Percentiles rank a stretch among this genome's conserved stretches.
Evolutionary conservation across 2,797 vertebrate genomes (phyloP).

Genomic region (Myripristis jacobus): DNA sequence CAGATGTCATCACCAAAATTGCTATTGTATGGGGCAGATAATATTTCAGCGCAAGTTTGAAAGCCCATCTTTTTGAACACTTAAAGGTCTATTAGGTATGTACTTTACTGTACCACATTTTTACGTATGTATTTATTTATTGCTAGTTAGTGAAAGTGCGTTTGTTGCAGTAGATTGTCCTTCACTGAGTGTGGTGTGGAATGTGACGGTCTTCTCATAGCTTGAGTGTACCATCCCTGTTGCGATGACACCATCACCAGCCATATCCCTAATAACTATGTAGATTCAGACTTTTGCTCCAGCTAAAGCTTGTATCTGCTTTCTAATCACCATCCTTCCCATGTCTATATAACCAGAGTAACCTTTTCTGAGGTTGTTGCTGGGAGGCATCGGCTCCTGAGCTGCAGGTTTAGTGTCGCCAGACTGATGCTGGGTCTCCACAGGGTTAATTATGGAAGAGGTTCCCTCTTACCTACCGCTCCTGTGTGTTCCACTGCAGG

Average conservation of each 20-base stretch:
- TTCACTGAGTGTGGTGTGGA: slow-evolving; percentile 45
- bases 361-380: slow-evolving; percentile 20
- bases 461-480: slow-evolving; percentile 28
- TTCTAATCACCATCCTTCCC: slow-evolving; percentile 42
- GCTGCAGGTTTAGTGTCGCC: slow-evolving; percentile 19
- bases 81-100: slow-evolving; percentile 10
- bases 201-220: slow-evolving; percentile 40
- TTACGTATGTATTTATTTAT: slow-evolving; percentile 33
- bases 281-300: slow-evolving; percentile 27
- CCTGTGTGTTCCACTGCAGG: slow-evolving; percentile 28
- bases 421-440: slow-evolving; percentile 21
- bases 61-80: slow-evolving; percentile 21
- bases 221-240: slow-evolving; percentile 24
- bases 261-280: slow-evolving; percentile 35
- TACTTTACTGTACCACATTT: slow-evolving; percentile 16
- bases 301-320: slow-evolving; percentile 23
- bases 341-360: slow-evolving; percentile 14
- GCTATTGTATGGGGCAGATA: slow-evolving; percentile 4
- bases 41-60: slow-evolving; percentile 33
- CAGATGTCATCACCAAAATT: slow-evolving; percentile 36
- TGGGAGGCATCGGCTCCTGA: slow-evolving; percentile 12
- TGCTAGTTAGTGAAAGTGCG: slow-evolving; percentile 56
- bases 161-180: slow-evolving; percentile 45
- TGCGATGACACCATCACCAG: slow-evolving; percentile 52
- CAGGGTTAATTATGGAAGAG: slow-evolving; percentile 51